phyloP scores from a whole-genome alignment of 2,888 invertebrate genomes.

The Clusia tigrina region DNA sequence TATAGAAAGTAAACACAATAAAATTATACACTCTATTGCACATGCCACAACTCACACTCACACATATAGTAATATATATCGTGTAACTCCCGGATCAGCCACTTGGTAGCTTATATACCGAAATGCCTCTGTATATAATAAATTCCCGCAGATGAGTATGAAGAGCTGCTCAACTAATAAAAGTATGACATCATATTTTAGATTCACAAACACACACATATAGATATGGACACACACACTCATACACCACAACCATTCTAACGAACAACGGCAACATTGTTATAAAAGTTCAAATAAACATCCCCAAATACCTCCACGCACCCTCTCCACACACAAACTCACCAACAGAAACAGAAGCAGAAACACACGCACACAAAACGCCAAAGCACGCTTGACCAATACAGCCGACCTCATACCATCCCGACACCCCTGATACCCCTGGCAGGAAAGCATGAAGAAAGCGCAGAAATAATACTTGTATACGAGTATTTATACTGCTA shows the following conservation, averaged over 20 bases:
- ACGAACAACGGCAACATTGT: constrained; percentile 43
- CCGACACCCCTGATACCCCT: neutral
- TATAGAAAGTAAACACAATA: constrained; percentile 29
- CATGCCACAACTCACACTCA: constrained; percentile 43
- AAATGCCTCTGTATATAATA: constrained; percentile 10
- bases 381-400: constrained; percentile 40
- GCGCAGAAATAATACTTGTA: too few relatives aligned
- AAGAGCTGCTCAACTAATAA: constrained; percentile 34
- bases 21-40: constrained; percentile 45
- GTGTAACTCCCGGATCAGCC: constrained; percentile 3
- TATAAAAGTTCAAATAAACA: constrained; percentile 57
- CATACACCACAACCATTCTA: constrained; percentile 29
- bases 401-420: constrained; percentile 18
- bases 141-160: neutral
- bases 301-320: neutral
- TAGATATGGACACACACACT: constrained; percentile 14
- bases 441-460: constrained; percentile 32
- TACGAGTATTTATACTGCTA: constrained; percentile 33
- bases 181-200: constrained; percentile 56
- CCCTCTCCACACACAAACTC: neutral
- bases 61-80: constrained; percentile 7
- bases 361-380: neutral
- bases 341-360: neutral
- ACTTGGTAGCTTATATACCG: constrained; percentile 20
- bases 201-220: constrained; percentile 10